Evolutionary conservation across 1,140 invertebrate genomes (phyloP), one percentile per base, ranked within the genome.

Genomic region (Zaprionus nigranus): DNA sequence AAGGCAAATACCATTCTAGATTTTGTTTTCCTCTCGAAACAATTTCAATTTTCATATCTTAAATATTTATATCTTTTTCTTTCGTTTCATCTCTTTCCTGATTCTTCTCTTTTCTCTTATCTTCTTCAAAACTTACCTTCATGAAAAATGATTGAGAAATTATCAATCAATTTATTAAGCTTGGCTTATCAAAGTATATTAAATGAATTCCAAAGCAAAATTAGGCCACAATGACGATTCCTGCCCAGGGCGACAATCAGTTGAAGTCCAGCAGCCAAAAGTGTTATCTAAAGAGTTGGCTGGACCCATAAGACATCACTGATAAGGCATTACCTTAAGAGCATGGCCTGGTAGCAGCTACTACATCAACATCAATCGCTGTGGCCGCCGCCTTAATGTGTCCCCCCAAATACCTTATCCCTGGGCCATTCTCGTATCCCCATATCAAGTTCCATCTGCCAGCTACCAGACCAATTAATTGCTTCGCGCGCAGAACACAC

Each of bases 401-500:
- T 38, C 36, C 36, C 13, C 36, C n/a, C 5, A 43, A n/a, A 17
- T 7, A 11, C 46, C 20, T 5, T 20, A 51, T 24, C 22, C 46
- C n/a, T 24, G n/a, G 54, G 38, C 38, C 53, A 46, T 22, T n/a
- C 34, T 28, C 46, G 22, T 12, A 53, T 63, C 24, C 46, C 26
- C 71, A 58, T 63, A 58, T 66, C 60, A 53, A 64, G 40, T 51
- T 24, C 34, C 49, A 64, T 54, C 73, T 71, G 53, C 36, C 64
- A 51, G 66, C 59, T 64, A 64, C 74, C 77, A 73, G 20, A 53
- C 78, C 83, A 87, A 81, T 87, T 87, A 87, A 78, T 65, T 49
- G 54, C 49, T 66, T 59, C 74, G 66, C 69, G 62, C 28, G 38
- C 74, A 64, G 84, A 87, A 87, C 84, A 88, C 84, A 87, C 84